Conservation (phyloP, 2,797 vertebrate genomes). For the Thaleichthys pacificus region DNA sequence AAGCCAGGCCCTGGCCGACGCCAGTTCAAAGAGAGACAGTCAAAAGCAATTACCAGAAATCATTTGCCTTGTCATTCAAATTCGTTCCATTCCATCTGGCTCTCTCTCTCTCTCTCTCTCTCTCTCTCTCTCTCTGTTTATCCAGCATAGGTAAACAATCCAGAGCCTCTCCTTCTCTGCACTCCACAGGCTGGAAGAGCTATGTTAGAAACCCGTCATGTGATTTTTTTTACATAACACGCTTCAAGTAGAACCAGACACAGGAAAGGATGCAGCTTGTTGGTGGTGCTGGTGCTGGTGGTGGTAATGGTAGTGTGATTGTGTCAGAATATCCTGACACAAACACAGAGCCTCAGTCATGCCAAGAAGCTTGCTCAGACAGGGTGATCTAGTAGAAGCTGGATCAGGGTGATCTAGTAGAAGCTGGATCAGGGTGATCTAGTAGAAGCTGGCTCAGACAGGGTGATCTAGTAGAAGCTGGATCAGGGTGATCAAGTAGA, state of each 20-base stretch:
- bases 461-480: no score
- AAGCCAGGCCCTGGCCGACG: slow-evolving; percentile 37
- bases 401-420: no score
- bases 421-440: no score
- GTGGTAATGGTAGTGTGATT: no score
- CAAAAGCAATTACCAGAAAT: slow-evolving; percentile 73
- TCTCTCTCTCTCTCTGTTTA: slow-evolving; percentile 41
- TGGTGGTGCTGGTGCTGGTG: no score
- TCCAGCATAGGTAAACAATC: slow-evolving; percentile 59
- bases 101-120: background rate
- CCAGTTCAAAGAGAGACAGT: slow-evolving; percentile 69
- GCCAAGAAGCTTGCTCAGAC: no score
- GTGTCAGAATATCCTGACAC: no score
- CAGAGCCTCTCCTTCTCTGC: slow-evolving; percentile 10
- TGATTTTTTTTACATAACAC: background rate
- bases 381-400: no score
- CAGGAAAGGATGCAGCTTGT: background rate
- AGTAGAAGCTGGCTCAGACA: no score
- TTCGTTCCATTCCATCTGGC: slow-evolving; percentile 62
- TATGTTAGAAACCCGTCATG: background rate
- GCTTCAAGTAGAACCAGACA: background rate
- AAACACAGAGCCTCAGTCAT: no score
- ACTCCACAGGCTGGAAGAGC: background rate
- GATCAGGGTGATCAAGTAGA: no score
- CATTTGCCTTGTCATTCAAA: slow-evolving; percentile 70